Conservation (phyloP, 2,888 invertebrate species). For the Aleiodes testaceus region DNA sequence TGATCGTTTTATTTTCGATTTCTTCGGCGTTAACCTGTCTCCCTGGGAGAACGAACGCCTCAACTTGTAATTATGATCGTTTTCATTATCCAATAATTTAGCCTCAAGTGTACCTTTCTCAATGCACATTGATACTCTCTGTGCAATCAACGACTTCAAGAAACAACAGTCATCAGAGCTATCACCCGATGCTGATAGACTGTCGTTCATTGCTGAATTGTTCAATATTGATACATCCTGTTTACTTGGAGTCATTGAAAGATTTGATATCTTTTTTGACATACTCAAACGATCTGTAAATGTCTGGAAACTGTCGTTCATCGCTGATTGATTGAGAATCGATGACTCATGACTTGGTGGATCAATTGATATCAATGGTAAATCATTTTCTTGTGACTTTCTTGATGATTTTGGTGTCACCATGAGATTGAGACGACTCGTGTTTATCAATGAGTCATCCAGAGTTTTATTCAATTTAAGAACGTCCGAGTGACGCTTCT, state of each 20-base stretch:
- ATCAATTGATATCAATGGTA: constrained; percentile 30
- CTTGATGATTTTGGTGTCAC: not conserved
- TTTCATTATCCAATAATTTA: constrained; percentile 9
- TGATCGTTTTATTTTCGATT: constrained; percentile 47
- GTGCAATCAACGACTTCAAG: constrained; percentile 40
- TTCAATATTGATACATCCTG: constrained; percentile 61
- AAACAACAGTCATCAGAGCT: constrained; percentile 45
- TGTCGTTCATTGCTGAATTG: constrained; percentile 65
- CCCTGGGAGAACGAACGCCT: constrained; percentile 58
- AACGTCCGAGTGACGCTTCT: constrained; percentile 49
- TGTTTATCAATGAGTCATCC: constrained; percentile 46
- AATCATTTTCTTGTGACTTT: not conserved
- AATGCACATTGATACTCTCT: constrained; percentile 43
- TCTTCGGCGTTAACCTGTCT: constrained; percentile 48
- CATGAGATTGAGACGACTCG: not conserved
- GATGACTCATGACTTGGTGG: constrained; percentile 51
- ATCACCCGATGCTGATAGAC: constrained; percentile 45
- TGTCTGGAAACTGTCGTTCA: constrained; percentile 60
- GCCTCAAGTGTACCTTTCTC: constrained; percentile 41
- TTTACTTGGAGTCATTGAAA: not conserved
- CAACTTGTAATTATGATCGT: constrained; percentile 32
- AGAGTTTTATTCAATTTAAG: constrained; percentile 61
- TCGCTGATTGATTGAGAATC: constrained; percentile 63
- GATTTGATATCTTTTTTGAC: not conserved
- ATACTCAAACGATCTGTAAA: not conserved